These are phyloP conservation scores for Globicephala melas DNA, from an alignment of 2,113 vertebrate species.

Conservation along the genomic window DNA sequence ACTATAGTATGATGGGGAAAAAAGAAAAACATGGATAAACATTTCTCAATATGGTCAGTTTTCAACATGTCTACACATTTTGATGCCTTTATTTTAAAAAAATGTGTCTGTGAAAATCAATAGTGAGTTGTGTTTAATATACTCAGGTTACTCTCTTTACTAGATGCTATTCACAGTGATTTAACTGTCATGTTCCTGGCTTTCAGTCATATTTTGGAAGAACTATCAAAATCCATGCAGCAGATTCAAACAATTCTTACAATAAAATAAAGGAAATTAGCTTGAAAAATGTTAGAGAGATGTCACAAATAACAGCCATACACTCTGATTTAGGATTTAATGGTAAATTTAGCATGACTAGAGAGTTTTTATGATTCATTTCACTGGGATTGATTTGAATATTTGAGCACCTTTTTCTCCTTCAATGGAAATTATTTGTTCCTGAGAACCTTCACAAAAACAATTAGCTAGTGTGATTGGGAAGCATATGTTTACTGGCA, in stretches of 20 bases:
- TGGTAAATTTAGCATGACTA: neutral
- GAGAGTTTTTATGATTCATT: neutral
- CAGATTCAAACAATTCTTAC: neutral
- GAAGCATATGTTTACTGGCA: neutral
- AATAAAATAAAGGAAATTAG: neutral
- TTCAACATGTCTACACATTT: neutral
- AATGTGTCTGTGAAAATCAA: neutral
- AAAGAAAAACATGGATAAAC: neutral
- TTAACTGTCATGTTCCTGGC: neutral
- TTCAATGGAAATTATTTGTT: neutral
- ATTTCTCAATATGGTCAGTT: neutral
- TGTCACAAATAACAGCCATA: neutral
- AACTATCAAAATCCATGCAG: neutral
- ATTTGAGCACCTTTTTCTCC: conserved; percentile 8
- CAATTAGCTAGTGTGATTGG: neutral
- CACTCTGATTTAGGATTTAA: neutral
- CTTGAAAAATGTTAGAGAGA: neutral
- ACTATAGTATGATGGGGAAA: neutral
- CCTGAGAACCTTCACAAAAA: neutral
- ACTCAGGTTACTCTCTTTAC: neutral
- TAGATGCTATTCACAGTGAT: neutral
- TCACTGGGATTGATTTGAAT: neutral
- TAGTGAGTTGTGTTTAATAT: neutral
- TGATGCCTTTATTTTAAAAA: neutral
- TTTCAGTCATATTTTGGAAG: neutral